These are phyloP conservation scores for Hestina assimilis DNA, from an alignment of 1,140 invertebrate species.

Conservation along the genomic window DNA sequence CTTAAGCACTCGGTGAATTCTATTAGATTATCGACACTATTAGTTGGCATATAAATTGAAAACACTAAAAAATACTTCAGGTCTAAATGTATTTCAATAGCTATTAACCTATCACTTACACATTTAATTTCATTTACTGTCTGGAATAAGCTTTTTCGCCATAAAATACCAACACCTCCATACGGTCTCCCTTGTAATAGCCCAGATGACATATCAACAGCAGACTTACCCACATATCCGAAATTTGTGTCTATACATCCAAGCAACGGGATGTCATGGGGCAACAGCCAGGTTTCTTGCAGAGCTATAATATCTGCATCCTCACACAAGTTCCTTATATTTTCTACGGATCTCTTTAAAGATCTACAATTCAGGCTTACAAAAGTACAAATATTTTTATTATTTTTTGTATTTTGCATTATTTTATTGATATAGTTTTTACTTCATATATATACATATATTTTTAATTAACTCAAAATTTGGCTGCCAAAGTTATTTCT, in stretches of 20 bases:
- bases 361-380: slow-evolving; percentile 19
- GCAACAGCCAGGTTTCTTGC: slow-evolving; percentile 27
- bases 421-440: too few relatives aligned
- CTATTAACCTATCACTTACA: too few relatives aligned
- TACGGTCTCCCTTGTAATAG: slow-evolving; percentile 19
- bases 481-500: too few relatives aligned
- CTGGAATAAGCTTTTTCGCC: slow-evolving; percentile 14
- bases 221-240: slow-evolving; percentile 13
- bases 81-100: too few relatives aligned
- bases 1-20: neutral
- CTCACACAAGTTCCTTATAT: slow-evolving; percentile 10
- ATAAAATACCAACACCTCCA: slow-evolving; percentile 19
- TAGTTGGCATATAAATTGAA: neutral
- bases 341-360: slow-evolving; percentile 15
- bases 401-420: too few relatives aligned
- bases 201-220: neutral
- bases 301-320: slow-evolving; percentile 20
- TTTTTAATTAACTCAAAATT: too few relatives aligned
- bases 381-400: slow-evolving; percentile 8
- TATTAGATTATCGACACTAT: neutral
- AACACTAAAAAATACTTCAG: neutral
- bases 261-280: slow-evolving; percentile 18
- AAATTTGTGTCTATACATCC: slow-evolving; percentile 11
- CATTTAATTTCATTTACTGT: too few relatives aligned
- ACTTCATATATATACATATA: too few relatives aligned